Percentiles rank a stretch among this genome's conserved stretches.
phyloP scores from a whole-genome alignment of 2,888 invertebrate species.

The Andricus quercusramuli region DNA sequence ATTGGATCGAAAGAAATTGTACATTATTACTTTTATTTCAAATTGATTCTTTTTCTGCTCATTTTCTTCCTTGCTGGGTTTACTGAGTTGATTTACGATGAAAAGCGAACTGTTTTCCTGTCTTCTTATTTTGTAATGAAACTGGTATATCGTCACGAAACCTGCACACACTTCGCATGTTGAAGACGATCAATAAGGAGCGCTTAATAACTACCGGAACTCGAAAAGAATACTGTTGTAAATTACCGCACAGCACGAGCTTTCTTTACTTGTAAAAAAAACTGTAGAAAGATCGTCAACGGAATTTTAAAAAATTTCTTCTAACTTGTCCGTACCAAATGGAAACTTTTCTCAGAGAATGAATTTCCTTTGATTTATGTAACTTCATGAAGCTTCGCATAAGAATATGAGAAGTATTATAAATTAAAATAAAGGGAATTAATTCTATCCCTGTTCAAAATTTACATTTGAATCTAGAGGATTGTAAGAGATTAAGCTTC shows the following conservation, averaged over 20 bases:
- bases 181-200: slow-evolving; percentile 26
- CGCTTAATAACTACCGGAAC: slow-evolving; percentile 23
- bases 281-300: not conserved
- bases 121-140: slow-evolving; percentile 21
- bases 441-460: not conserved
- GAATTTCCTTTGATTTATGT: not conserved
- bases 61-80: not conserved
- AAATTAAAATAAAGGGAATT: not conserved
- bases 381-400: not conserved
- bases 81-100: slow-evolving; percentile 22
- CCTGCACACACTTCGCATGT: slow-evolving; percentile 26
- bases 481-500: not conserved
- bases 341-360: not conserved
- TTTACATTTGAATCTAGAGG: not conserved
- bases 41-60: not conserved
- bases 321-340: not conserved
- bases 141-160: slow-evolving; percentile 25
- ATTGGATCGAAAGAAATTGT: too few species aligned
- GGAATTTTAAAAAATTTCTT: not conserved
- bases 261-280: not conserved
- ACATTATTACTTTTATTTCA: not conserved
- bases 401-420: not conserved
- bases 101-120: slow-evolving; percentile 28
- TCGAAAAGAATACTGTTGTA: slow-evolving; percentile 1
- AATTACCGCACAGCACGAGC: slow-evolving; percentile 21